Evolutionary conservation across 2,888 invertebrate species (phyloP).

Genomic region (Elysia crispata): DNA sequence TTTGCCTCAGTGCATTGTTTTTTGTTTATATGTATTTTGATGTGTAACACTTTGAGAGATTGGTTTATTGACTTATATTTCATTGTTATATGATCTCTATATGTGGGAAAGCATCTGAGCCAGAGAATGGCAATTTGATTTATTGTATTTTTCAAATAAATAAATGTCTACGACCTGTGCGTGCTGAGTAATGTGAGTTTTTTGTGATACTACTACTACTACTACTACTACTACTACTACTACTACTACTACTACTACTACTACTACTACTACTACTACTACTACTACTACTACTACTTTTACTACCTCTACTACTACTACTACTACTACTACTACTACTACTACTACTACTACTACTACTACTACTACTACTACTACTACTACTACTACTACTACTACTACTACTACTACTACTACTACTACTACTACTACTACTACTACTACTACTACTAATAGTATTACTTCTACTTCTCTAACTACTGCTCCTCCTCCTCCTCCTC

Average conservation of each 20-base stretch:
- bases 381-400: conserved; percentile 9
- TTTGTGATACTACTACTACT: neutral
- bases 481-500: no score
- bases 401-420: conserved; percentile 24
- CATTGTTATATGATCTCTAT: no score
- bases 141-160: no score
- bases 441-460: no score
- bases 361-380: conserved; percentile 9
- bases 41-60: neutral
- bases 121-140: no score
- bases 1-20: no score
- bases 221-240: conserved; percentile 16
- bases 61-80: no score
- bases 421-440: conserved; percentile 41
- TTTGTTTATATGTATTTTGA: neutral
- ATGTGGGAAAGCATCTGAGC: no score
- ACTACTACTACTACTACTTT: neutral
- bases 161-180: no score
- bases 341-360: conserved; percentile 9
- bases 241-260: neutral
- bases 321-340: conserved; percentile 9
- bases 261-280: neutral
- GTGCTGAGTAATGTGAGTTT: no score
- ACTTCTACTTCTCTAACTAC: no score
- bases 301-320: no score